A percentile compares a stretch with the other conserved stretches of the same genome.
Conservation (phyloP, 2,888 invertebrate genomes). For the Xestia xanthographa region DNA sequence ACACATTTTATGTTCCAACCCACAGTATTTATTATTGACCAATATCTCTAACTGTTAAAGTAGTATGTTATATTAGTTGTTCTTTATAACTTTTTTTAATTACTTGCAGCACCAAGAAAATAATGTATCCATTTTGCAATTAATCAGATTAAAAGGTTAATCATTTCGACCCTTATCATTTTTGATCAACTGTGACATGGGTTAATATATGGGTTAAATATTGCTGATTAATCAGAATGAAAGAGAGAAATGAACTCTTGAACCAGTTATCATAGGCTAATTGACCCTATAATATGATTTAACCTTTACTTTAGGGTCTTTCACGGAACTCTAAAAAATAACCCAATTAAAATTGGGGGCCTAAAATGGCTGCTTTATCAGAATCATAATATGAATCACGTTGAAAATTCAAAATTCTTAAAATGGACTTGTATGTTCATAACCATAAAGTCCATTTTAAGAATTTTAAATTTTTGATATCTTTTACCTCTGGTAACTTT, state of each 20-base stretch:
- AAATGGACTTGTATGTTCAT: too few species aligned
- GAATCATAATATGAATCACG: too few species aligned
- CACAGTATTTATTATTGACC: background rate
- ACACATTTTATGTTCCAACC: background rate
- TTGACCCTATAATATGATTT: background rate
- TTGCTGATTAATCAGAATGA: background rate
- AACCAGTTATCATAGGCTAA: background rate
- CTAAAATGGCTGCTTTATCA: too few species aligned
- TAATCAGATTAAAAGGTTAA: background rate
- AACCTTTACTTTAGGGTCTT: background rate
- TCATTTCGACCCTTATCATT: background rate
- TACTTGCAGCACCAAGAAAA: background rate
- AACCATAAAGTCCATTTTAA: too few species aligned
- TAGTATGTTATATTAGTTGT: background rate
- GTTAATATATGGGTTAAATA: background rate
- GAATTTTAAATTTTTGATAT: too few species aligned
- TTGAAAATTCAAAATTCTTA: too few species aligned
- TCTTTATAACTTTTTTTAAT: background rate
- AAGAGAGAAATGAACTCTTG: background rate
- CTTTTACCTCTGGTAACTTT: background rate
- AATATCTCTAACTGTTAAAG: background rate
- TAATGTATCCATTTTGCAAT: background rate
- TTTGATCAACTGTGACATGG: background rate
- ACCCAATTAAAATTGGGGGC: background rate
- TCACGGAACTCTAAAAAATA: background rate